Evolutionary conservation across 2,113 vertebrate species (phyloP).

Genomic region (Phasianus colchicus): DNA sequence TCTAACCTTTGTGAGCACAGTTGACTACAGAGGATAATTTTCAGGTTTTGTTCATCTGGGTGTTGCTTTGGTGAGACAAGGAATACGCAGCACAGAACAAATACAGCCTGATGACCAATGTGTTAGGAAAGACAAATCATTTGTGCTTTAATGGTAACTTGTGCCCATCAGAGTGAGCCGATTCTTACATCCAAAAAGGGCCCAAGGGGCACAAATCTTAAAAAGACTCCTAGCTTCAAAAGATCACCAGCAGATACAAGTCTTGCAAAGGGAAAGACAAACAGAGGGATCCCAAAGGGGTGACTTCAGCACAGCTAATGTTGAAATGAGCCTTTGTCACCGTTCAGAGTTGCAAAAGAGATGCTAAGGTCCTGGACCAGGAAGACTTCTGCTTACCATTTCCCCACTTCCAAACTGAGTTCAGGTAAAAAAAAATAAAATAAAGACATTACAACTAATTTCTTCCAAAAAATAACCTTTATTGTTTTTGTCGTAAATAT

Average conservation of each 20-base stretch:
- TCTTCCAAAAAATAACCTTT: slow-evolving; percentile 80
- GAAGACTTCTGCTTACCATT: neutral
- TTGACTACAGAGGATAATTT: neutral
- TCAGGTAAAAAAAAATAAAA: slow-evolving; percentile 8
- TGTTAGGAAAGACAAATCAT: neutral
- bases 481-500: slow-evolving; percentile 81
- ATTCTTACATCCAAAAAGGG: neutral
- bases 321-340: neutral
- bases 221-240: neutral
- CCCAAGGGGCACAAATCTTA: neutral
- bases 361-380: neutral
- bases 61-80: neutral
- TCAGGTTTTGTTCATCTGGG: neutral
- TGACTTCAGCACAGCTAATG: neutral
- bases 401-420: neutral
- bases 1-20: neutral
- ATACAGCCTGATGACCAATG: neutral
- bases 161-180: neutral
- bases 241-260: accelerated
- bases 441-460: neutral
- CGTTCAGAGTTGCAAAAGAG: neutral
- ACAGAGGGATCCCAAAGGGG: neutral
- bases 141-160: neutral
- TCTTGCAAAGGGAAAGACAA: neutral
- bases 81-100: neutral